Evolutionary conservation across 2,888 invertebrate genomes (phyloP), one percentile per base, ranked within the genome.

Genomic region (Thecophora atra): DNA sequence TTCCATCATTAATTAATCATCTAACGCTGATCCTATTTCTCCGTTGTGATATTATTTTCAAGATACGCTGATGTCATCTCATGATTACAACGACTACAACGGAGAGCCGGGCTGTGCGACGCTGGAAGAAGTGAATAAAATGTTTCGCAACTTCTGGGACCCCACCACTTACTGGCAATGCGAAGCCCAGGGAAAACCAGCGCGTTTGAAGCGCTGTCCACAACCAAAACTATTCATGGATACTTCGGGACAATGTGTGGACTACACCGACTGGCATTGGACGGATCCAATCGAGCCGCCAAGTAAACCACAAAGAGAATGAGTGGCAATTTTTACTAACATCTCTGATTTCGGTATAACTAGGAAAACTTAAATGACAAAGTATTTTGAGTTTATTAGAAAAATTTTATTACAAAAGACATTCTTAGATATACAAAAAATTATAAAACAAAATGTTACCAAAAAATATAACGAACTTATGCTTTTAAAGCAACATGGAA

Each of bases 131-230:
- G 72, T 84, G 72, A 82, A 81, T 63, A 81, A 80, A 73, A 79
- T 81, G 78, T 83, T 84, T 74, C 83, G 84, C 24, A 80, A 84
- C 66, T 83, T 81, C 76, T 83, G 85, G 82, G 84, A 84, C 76
- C 85, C 84, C 42, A 85, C 84, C 8, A 77, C 81, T 0, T 84
- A 81, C 71, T 84, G 84, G 84, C 77, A 81, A 69, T 84, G 84
- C 74, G 81, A 81, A 0, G 77, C 74, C 74, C 80, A 80, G 70
- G 81, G 80, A 1, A 78, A 78, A 17, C 77, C 78, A 0, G 84
- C 84, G 0, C 76, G 77, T 24, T 75, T 79, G 5, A 78, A 77
- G 51, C 82, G 78, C 51, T 84, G 84, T 68, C 79, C 79, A 6
- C 71, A 77, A 51, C 78, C 83, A 1, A 77, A 83, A 70, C 73